A percentile compares a stretch with the other conserved stretches of the same genome.
phyloP scores from a whole-genome alignment of 2,797 vertebrate species.

The Artibeus jamaicensis region DNA sequence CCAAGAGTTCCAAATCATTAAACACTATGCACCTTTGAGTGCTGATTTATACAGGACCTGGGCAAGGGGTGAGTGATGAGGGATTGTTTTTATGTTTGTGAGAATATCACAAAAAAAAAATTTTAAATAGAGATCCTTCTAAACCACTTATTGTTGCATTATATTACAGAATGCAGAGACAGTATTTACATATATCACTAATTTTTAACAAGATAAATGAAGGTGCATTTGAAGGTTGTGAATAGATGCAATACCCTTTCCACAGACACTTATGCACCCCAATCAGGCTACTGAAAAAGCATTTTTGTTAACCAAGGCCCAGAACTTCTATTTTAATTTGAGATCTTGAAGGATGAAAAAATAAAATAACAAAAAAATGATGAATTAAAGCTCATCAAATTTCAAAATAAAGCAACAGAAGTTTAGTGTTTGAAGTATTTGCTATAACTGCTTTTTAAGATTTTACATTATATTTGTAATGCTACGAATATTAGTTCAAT shows the following conservation, averaged over 20 bases:
- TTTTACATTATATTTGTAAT: not conserved
- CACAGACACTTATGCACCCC: not conserved
- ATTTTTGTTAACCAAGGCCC: not conserved
- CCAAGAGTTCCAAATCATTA: not conserved
- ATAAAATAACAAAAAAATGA: conserved; percentile 7
- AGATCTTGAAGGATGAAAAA: not conserved
- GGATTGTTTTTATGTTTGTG: not conserved
- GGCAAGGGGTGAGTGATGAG: not conserved
- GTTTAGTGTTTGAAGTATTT: not conserved
- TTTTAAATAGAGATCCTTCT: not conserved
- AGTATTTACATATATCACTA: not conserved
- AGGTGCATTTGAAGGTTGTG: not conserved
- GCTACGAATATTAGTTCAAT: not conserved
- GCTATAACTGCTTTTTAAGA: not conserved
- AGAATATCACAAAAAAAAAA: too few relatives aligned
- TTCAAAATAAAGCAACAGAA: not conserved
- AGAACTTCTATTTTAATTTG: not conserved
- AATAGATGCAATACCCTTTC: not conserved
- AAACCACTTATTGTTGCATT: not conserved
- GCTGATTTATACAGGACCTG: not conserved
- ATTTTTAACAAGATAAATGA: not conserved
- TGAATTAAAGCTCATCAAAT: conserved; percentile 11
- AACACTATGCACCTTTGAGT: not conserved
- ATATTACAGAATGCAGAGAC: not conserved
- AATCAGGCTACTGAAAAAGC: not conserved